Conservation (phyloP, 2,797 vertebrate genomes). For the Passerculus sandwichensis region DNA sequence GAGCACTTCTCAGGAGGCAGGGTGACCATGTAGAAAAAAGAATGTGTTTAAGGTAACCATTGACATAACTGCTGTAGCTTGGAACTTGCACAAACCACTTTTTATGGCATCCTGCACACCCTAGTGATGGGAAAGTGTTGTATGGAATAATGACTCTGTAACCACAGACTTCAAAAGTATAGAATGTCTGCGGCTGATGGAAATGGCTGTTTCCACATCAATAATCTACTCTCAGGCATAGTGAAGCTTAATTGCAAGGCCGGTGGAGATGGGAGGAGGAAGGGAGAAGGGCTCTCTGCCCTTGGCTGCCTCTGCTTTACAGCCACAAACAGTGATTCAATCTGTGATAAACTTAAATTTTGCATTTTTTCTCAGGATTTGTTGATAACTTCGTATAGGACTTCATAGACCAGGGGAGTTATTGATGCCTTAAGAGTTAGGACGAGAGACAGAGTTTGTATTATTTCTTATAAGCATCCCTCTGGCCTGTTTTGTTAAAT, state of each 20-base stretch:
- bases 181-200: constrained; percentile 58
- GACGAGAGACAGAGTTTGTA: not conserved
- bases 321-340: constrained; percentile 62
- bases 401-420: constrained; percentile 43
- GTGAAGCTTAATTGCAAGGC: constrained; percentile 38
- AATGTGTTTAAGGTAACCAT: constrained; percentile 19
- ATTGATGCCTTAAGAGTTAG: constrained; percentile 53
- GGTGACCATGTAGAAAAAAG: not conserved
- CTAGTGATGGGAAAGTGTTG: constrained; percentile 53
- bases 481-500: not conserved
- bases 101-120: constrained; percentile 57
- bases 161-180: constrained; percentile 63
- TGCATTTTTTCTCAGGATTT: constrained; percentile 69
- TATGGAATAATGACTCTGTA: constrained; percentile 40
- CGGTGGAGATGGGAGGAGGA: not conserved
- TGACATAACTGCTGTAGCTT: constrained; percentile 23
- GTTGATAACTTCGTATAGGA: constrained; percentile 42
- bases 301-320: not conserved
- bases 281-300: constrained; percentile 10
- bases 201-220: constrained; percentile 56
- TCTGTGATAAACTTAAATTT: constrained; percentile 48
- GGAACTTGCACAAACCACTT: constrained; percentile 31
- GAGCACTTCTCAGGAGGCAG: constrained; percentile 16
- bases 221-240: constrained; percentile 25
- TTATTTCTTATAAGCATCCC: not conserved